Conservation (phyloP, 2,797 vertebrate species). For the Pseudopleuronectes americanus region DNA sequence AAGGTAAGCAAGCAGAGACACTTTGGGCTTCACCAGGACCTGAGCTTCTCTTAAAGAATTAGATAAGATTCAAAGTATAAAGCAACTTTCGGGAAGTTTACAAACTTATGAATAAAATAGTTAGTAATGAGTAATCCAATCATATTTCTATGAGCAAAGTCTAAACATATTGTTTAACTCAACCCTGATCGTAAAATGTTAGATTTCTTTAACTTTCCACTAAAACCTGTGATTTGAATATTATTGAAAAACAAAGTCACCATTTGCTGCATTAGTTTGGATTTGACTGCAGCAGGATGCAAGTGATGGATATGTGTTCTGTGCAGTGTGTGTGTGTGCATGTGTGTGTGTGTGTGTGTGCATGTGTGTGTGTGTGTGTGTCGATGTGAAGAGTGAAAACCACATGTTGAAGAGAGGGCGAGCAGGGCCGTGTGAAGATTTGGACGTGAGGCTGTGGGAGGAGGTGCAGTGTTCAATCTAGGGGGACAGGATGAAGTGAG, state of each 20-base stretch:
- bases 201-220: too few relatives aligned
- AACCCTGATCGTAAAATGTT: neutral
- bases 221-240: too few relatives aligned
- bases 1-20: constrained; percentile 54
- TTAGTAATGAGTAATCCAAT: too few relatives aligned
- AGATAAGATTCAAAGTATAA: neutral
- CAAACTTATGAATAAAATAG: too few relatives aligned
- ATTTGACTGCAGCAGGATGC: neutral
- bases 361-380: constrained; percentile 28
- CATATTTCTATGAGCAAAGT: too few relatives aligned
- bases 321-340: constrained; percentile 24
- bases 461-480: neutral
- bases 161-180: too few relatives aligned
- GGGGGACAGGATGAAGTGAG: constrained; percentile 47
- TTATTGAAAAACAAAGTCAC: too few relatives aligned
- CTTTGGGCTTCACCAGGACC: neutral
- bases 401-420: constrained; percentile 65
- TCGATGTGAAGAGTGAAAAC: constrained; percentile 55
- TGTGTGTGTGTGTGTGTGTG: constrained; percentile 22
- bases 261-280: neutral
- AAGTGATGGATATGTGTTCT: neutral
- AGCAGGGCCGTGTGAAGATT: constrained; percentile 66
- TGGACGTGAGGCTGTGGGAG: constrained; percentile 39
- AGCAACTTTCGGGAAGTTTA: neutral
- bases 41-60: too few relatives aligned